Conservation (phyloP, 2,888 invertebrate species). For the Tenthredo distinguenda region DNA sequence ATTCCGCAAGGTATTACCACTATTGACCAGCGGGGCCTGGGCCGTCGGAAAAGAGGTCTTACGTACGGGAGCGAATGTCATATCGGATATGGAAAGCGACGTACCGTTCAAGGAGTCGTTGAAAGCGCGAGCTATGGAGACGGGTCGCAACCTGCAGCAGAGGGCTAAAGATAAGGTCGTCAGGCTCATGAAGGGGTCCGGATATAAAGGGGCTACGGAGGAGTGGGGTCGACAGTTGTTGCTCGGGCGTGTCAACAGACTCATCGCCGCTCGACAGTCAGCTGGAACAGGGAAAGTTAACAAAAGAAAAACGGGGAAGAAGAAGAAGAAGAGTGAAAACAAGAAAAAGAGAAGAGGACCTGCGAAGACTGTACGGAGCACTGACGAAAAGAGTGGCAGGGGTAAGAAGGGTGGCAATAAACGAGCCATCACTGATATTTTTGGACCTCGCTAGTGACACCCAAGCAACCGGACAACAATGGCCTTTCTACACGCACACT, state of each 20-base stretch:
- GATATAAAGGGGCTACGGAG: constrained; percentile 6
- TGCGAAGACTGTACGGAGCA: constrained; percentile 54
- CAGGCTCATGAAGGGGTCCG: constrained; percentile 1
- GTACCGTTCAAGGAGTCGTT: neutral
- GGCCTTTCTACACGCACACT: too few species aligned
- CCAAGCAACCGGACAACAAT: too few species aligned
- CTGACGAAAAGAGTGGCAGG: too few species aligned
- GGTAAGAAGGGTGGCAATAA: too few species aligned
- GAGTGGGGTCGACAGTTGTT: too few species aligned
- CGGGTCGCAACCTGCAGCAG: constrained; percentile 3
- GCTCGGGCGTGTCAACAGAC: too few species aligned
- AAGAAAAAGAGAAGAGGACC: neutral
- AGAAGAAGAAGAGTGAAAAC: neutral
- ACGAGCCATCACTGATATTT: too few species aligned
- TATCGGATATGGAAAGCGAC: neutral
- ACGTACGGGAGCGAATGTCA: constrained; percentile 21
- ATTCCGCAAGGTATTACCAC: constrained; percentile 42
- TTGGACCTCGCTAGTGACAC: too few species aligned
- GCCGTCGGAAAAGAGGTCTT: constrained; percentile 53
- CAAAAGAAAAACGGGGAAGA: neutral
- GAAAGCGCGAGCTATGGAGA: neutral
- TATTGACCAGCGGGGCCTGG: constrained; percentile 50
- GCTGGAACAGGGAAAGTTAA: neutral
- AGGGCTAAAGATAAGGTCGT: neutral
- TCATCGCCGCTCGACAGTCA: neutral